Evolutionary conservation across 2,797 vertebrate species (phyloP).

Genomic region (Euphonia xanthogaster): DNA sequence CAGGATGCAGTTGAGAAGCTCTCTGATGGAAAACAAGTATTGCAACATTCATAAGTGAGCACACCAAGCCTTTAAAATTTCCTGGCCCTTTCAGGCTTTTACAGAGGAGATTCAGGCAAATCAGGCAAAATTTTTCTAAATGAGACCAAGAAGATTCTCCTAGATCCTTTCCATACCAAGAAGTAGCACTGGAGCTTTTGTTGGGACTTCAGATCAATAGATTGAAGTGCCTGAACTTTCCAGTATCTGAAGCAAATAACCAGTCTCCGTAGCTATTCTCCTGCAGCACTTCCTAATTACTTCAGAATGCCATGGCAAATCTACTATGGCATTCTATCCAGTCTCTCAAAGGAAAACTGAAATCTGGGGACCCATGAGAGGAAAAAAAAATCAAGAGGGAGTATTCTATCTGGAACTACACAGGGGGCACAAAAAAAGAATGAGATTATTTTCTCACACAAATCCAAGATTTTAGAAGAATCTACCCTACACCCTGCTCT

Average conservation of each 20-base stretch:
- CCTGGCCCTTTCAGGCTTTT: not conserved
- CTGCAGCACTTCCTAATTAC: not conserved
- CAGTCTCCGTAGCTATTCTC: not conserved
- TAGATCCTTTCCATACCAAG: not conserved
- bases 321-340: not conserved
- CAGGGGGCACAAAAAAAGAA: not conserved
- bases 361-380: not conserved
- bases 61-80: not conserved
- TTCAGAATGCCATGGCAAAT: not conserved
- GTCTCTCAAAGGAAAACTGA: not conserved
- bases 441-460: not conserved
- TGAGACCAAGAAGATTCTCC: not conserved
- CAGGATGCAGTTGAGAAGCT: not conserved
- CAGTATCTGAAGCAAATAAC: not conserved
- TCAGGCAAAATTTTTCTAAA: not conserved
- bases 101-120: not conserved
- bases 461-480: not conserved
- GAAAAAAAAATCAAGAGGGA: not conserved
- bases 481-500: not conserved
- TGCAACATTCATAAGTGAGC: not conserved
- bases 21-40: not conserved
- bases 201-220: not conserved
- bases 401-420: not conserved
- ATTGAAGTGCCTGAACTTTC: not conserved
- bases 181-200: not conserved